A percentile compares a stretch with the other conserved stretches of the same genome.
Conservation (phyloP, 2,797 vertebrate species). For the Enteromius afrohamiltoni region DNA sequence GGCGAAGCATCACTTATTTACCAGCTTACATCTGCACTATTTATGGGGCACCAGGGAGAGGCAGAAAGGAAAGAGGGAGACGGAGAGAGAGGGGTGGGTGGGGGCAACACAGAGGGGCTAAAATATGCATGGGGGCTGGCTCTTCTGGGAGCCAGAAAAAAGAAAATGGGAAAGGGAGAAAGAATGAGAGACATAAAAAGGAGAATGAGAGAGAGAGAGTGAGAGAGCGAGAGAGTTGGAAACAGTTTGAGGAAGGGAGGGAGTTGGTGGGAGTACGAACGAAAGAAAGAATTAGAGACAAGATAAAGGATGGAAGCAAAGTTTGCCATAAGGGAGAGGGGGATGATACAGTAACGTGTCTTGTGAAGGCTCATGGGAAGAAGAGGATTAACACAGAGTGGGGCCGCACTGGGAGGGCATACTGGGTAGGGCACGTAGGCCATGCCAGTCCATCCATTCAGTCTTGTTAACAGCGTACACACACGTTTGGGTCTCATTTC, state of each 20-base stretch:
- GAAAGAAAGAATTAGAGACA: slow-evolving; percentile 54
- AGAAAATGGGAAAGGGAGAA: slow-evolving; percentile 53
- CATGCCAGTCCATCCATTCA: slow-evolving; percentile 67
- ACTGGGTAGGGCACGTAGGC: slow-evolving; percentile 45
- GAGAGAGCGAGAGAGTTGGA: slow-evolving; percentile 52
- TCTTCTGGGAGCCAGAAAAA: slow-evolving; percentile 73
- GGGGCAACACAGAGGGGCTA: slow-evolving; percentile 75
- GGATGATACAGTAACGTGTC: slow-evolving; percentile 71
- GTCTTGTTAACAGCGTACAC: slow-evolving; percentile 72
- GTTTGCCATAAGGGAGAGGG: slow-evolving; percentile 62
- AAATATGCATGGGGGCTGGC: slow-evolving; percentile 85
- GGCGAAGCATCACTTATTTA: slow-evolving; percentile 85
- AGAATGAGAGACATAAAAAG: slow-evolving; percentile 59
- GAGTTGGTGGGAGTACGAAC: slow-evolving; percentile 46
- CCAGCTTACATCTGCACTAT: slow-evolving; percentile 85
- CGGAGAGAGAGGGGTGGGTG: slow-evolving; percentile 59
- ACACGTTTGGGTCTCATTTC: slow-evolving; percentile 51
- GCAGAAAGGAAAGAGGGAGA: slow-evolving; percentile 68
- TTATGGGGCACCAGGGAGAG: slow-evolving; percentile 82
- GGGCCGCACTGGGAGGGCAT: slow-evolving; percentile 32
- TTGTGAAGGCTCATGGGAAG: slow-evolving; percentile 65
- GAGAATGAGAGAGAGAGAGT: slow-evolving; percentile 25
- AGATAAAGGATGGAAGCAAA: slow-evolving; percentile 50
- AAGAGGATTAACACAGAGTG: slow-evolving; percentile 52
- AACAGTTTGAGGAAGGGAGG: slow-evolving; percentile 53